Evolutionary conservation across 2,888 invertebrate genomes (phyloP), one percentile per base, ranked within the genome.

Genomic region (Ctenicera cuprea): DNA sequence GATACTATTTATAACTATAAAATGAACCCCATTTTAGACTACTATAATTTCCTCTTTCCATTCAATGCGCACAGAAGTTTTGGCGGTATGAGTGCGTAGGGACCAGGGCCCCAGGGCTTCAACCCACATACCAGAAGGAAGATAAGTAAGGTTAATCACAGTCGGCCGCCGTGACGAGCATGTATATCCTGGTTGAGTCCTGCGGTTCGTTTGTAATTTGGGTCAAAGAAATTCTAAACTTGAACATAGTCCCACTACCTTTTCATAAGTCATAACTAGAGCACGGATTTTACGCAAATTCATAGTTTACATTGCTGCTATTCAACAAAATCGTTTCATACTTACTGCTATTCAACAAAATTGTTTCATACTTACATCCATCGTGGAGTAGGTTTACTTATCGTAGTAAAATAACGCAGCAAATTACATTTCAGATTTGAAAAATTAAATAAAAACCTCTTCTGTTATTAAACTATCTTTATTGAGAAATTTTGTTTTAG

Each of bases 121-220:
- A 16, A 18, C 20, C 20, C 26, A 22, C n/a, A 22, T 26, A 52
- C 26, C 22, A 52, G 52, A 30, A 52, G 52, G 26, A 30, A 22
- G 52, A 22, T 22, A 52, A 52, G 52, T 52, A 30, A 22, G 52
- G 52, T 26, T 52, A 52, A 52, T 52, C n/a, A 52, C 30, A 59
- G 59, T 16, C 20, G 37, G 59, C 16, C 14, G 37, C 37, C 38
- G n/a, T 38, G 38, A 59, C 59, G 18, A 14, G 38, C 59, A 30
- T 52, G 22, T 52, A 50, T 30, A 57, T 38, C 16, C 38, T 38
- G 37, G 59, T 38, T 38, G 37, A 59, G 38, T 22, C 26, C 54
- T 54, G 54, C 14, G 54, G 54, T 54, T 22, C 5, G 14, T 54
- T 54, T 12, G n/a, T 54, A 54, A 54, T 54, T 22, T 14, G 33